Percentiles rank a stretch among this genome's conserved stretches.
These are phyloP conservation scores for Lepeophtheirus nordmannii DNA, from an alignment of 2,888 invertebrate species.

Conservation along the genomic window DNA sequence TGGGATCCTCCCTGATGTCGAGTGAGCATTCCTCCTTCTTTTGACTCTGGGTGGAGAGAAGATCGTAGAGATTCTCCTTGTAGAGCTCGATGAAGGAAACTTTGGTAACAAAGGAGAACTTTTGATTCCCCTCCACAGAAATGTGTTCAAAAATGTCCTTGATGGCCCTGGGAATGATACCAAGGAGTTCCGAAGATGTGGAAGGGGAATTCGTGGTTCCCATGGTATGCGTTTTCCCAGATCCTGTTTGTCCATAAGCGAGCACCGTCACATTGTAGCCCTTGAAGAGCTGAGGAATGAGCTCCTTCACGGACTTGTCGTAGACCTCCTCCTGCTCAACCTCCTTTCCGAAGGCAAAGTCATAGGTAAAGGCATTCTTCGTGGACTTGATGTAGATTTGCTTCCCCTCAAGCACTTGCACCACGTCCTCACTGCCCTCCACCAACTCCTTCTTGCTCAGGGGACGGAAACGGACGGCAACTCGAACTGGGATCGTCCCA, in stretches of 20 bases:
- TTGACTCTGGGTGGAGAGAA: slow-evolving; percentile 47
- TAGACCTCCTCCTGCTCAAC: slow-evolving; percentile 57
- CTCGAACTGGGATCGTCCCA: slow-evolving; percentile 32
- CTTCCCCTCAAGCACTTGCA: slow-evolving; percentile 42
- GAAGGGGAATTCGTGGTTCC: slow-evolving; percentile 47
- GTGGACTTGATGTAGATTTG: slow-evolving; percentile 43
- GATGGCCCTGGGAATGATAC: slow-evolving; percentile 74
- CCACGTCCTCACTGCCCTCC: slow-evolving; percentile 56
- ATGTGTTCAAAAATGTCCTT: slow-evolving; percentile 59
- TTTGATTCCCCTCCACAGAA: slow-evolving; percentile 40
- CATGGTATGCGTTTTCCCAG: slow-evolving; percentile 87
- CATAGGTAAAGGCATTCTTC: slow-evolving; percentile 62
- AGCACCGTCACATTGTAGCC: slow-evolving; percentile 84
- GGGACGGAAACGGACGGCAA: slow-evolving; percentile 67
- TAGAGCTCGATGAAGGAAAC: slow-evolving; percentile 42
- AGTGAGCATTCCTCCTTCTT: slow-evolving; percentile 54
- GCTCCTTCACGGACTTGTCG: slow-evolving; percentile 49
- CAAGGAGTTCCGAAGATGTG: slow-evolving; percentile 36
- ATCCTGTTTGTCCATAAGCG: slow-evolving; percentile 89
- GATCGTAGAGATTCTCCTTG: slow-evolving; percentile 71
- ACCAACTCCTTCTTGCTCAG: slow-evolving; percentile 53
- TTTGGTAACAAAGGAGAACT: slow-evolving; percentile 44
- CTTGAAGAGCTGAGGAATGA: slow-evolving; percentile 60
- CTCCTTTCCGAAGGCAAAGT: slow-evolving; percentile 59
- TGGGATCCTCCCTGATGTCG: slow-evolving; percentile 62